Evolutionary conservation across 2,797 vertebrate genomes (phyloP), one percentile per base, ranked within the genome.

Genomic region (Galagoides demidoff): DNA sequence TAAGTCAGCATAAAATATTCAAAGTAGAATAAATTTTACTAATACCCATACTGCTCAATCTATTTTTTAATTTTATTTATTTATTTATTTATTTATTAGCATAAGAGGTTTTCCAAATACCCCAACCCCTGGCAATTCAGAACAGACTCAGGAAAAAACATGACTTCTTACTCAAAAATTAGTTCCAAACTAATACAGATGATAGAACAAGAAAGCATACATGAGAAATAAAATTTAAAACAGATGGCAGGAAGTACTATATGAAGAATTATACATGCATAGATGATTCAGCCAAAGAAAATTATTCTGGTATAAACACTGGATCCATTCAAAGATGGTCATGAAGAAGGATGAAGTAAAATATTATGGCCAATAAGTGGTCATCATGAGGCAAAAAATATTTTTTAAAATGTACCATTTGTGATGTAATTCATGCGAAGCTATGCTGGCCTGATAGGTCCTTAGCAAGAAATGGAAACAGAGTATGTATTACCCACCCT

Each of bases 181-280:
- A 98, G 97, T 97, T 98, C 94, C 96, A 96, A 92, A 97, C 98
- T 98, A 98, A 98, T 97, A 97, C 93, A 97, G 85, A 98, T 55
- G 68, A 98, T 97, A 96, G 95, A 97, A 98, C 95, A 98, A 98
- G 96, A 97, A 96, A 97, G 97, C 96, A 98, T 97, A 98, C 95
- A 97, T 96, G 95, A 97, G 96, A 98, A 97, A 87, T 0, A 20
- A 98, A 84, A 98, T 98, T 97, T 95, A 94, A 98, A 98, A 95
- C 98, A 98, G 98, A 98, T 98, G 98, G 96, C 97, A 98, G 98
- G 98, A 98, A 98, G 86, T 86, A 57, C 74, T 93, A 92, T 85
- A 88, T 37, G 92, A 96, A 94, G 96, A 94, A 85, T 74, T 95
- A 84, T 85, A 96, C 91, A 94, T 95, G 88, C 63, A 85, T 95